Evolutionary conservation across 2,888 invertebrate species (phyloP).

Genomic region (Andrena haemorrhoa): DNA sequence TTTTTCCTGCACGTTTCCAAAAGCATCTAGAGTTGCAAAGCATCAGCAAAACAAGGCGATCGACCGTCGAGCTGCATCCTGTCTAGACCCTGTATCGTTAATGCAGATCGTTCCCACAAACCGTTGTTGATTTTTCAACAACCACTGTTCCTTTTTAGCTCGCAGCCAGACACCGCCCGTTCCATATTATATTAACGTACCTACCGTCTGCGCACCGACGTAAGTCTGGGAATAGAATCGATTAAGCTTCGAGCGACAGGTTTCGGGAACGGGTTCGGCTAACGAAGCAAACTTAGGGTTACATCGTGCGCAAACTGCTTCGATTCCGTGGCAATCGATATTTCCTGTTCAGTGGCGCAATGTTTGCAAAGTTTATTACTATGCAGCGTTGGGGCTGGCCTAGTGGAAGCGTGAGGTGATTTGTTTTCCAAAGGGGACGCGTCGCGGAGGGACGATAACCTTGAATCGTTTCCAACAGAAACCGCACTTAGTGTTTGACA

Average conservation of each 20-base stretch:
- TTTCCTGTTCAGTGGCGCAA: not conserved
- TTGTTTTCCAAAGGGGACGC: not conserved
- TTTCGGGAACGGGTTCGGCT: not conserved
- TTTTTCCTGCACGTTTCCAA: slow-evolving; percentile 27
- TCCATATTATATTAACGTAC: not conserved
- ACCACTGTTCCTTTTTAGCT: too few relatives aligned
- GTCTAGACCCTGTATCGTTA: too few relatives aligned
- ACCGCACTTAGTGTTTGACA: slow-evolving; percentile 73
- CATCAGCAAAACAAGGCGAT: not conserved
- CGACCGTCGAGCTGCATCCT: too few relatives aligned
- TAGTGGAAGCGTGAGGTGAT: not conserved
- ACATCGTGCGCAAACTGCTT: not conserved
- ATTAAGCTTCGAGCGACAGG: not conserved
- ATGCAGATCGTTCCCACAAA: too few relatives aligned
- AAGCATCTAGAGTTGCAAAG: slow-evolving; percentile 27
- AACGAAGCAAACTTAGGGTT: slow-evolving; percentile 1
- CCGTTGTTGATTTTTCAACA: too few relatives aligned
- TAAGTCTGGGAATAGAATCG: not conserved
- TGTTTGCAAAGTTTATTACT: slow-evolving; percentile 19
- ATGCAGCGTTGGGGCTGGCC: not conserved
- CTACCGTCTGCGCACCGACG: not conserved
- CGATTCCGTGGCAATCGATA: not conserved
- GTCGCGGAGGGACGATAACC: slow-evolving; percentile 34
- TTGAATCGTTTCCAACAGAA: slow-evolving; percentile 59
- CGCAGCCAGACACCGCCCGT: not conserved